phyloP scores from a whole-genome alignment of 2,797 vertebrate species.

The Carapus acus region DNA sequence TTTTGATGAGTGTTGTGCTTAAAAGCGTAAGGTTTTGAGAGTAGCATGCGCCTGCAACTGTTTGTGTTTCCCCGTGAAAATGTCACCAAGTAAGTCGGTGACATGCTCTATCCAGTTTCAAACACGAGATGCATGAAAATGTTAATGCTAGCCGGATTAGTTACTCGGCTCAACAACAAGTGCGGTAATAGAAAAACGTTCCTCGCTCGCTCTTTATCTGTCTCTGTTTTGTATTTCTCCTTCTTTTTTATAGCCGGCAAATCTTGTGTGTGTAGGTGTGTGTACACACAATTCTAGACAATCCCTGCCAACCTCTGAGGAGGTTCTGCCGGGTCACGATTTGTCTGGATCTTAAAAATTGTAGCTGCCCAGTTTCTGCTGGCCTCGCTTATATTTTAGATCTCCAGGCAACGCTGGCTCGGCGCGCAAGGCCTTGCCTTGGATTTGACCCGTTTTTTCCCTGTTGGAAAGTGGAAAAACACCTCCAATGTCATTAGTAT shows the following conservation, averaged over 20 bases:
- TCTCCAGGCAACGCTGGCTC: too few relatives aligned
- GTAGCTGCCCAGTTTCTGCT: too few relatives aligned
- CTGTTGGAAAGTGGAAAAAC: too few relatives aligned
- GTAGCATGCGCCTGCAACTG: constrained; percentile 11
- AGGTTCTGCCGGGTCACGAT: too few relatives aligned
- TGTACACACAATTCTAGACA: background rate
- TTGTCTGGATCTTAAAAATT: too few relatives aligned
- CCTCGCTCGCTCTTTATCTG: constrained; percentile 40
- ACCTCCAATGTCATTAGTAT: too few relatives aligned
- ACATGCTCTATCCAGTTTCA: constrained; percentile 70
- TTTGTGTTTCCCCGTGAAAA: constrained; percentile 28
- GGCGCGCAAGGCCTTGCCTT: too few relatives aligned
- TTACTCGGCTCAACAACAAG: constrained; percentile 52
- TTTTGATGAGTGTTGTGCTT: constrained; percentile 27
- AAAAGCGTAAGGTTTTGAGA: constrained; percentile 37
- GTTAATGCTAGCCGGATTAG: constrained; percentile 74
- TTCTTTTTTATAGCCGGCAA: background rate
- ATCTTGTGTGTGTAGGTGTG: background rate
- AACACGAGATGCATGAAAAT: constrained; percentile 74
- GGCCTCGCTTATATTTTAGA: too few relatives aligned
- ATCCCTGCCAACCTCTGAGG: too few relatives aligned
- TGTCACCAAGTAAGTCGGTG: constrained; percentile 68
- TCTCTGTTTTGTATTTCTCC: too few relatives aligned
- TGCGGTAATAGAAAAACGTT: constrained; percentile 51
- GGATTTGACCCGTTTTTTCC: too few relatives aligned